Percentiles rank a stretch among this genome's conserved stretches.
Conservation (phyloP, 1,140 invertebrate genomes). For the Caenorhabditis tropicalis region DNA sequence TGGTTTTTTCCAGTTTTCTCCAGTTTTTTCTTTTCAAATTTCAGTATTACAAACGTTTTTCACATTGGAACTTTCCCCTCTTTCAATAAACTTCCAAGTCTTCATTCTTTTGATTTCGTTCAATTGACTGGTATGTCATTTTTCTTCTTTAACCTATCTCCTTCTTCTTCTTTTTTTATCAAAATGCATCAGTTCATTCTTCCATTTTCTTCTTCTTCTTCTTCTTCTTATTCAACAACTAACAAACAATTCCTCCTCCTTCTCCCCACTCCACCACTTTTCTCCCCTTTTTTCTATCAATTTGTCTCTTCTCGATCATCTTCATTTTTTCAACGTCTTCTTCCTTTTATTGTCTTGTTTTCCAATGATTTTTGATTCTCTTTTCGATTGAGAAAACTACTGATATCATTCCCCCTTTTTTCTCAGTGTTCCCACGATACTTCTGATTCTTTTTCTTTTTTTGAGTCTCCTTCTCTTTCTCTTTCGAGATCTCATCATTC, state of each 20-base stretch:
- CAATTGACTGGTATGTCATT: neutral
- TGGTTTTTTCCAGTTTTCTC: neutral
- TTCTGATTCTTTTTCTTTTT: neutral
- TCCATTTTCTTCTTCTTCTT: no score
- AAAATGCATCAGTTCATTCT: conserved; percentile 4
- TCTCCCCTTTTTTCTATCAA: neutral
- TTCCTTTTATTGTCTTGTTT: neutral
- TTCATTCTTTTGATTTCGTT: no score
- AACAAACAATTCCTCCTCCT: neutral
- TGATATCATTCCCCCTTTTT: neutral
- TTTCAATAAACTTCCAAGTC: no score
- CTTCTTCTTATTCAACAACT: neutral
- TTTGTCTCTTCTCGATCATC: neutral
- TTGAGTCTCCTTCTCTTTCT: neutral
- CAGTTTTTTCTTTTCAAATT: no score
- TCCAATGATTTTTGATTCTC: conserved; percentile 11
- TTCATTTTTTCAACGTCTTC: neutral
- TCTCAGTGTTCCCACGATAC: neutral
- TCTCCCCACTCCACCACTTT: no score
- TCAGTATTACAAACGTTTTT: no score
- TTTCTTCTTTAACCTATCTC: neutral
- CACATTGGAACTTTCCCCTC: no score
- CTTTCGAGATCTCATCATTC: neutral
- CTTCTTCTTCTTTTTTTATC: neutral
- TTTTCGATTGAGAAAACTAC: neutral